These are phyloP conservation scores for Sussaba pulchella DNA, from an alignment of 2,888 invertebrate genomes.

Conservation along the genomic window DNA sequence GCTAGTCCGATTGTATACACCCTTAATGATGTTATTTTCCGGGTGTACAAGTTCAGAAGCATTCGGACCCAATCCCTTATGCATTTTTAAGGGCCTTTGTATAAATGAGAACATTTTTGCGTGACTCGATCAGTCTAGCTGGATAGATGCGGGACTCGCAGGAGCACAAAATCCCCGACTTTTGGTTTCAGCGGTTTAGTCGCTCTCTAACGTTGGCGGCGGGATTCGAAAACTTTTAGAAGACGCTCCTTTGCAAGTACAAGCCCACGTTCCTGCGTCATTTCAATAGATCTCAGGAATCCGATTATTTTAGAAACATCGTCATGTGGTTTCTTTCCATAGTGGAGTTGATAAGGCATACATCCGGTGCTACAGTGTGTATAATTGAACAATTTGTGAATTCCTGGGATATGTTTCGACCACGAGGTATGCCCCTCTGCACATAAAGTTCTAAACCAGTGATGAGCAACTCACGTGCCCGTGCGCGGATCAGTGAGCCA, in stretches of 20 bases:
- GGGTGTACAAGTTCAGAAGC: slow-evolving; percentile 4
- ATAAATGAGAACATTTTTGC: slow-evolving; percentile 41
- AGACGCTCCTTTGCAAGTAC: background rate
- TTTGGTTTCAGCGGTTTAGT: background rate
- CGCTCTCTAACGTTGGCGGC: too few relatives aligned
- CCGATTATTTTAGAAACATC: background rate
- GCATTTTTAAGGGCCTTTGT: slow-evolving; percentile 33
- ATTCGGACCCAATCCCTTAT: background rate
- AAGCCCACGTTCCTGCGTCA: background rate
- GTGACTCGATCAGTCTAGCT: slow-evolving; percentile 29
- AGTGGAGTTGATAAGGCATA: slow-evolving; percentile 1
- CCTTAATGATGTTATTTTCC: background rate
- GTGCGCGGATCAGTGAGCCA: too few relatives aligned
- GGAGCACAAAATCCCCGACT: slow-evolving; percentile 24
- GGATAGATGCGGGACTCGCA: slow-evolving; percentile 29
- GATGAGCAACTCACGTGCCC: too few relatives aligned
- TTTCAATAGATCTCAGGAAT: background rate
- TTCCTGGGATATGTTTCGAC: background rate
- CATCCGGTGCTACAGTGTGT: slow-evolving; percentile 11
- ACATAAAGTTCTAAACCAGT: background rate
- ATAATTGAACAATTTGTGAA: background rate
- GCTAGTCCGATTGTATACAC: slow-evolving; percentile 14
- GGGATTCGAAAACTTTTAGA: background rate
- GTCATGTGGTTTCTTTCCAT: background rate
- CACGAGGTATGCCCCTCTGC: background rate